Percentiles rank a stretch among this genome's conserved stretches.
Evolutionary conservation across 2,888 invertebrate genomes (phyloP).

Genomic region (Xestia rhomboidea): DNA sequence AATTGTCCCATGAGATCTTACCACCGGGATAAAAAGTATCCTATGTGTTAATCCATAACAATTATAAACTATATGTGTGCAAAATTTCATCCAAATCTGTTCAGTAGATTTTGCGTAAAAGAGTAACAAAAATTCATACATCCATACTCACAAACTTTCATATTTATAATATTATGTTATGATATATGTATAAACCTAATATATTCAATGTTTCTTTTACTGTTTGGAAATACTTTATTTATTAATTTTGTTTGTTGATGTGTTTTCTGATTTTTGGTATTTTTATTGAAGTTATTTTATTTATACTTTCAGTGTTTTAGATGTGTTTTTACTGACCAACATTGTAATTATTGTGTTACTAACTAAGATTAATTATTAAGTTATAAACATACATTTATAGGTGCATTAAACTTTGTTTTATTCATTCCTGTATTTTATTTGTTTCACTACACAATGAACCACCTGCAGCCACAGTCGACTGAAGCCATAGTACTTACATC

Average conservation of each 20-base stretch:
- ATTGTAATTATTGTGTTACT: constrained; percentile 32
- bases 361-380: constrained; percentile 24
- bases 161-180: no score
- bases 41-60: no score
- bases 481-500: no score
- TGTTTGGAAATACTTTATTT: constrained; percentile 24
- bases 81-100: no score
- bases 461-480: not conserved
- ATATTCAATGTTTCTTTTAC: not conserved
- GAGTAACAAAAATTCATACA: no score
- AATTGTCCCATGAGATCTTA: no score
- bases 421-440: not conserved
- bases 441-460: not conserved
- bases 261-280: not conserved
- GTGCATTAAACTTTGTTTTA: constrained; percentile 17
- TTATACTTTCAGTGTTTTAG: not conserved
- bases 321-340: constrained; percentile 34
- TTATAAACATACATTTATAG: constrained; percentile 26
- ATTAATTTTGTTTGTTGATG: constrained; percentile 16
- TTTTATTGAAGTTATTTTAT: constrained; percentile 8
- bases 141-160: no score
- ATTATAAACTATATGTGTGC: no score
- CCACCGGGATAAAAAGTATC: no score
- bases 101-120: no score
- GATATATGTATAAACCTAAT: not conserved